Base-by-base conservation (phyloP, 2,797 vertebrate genomes). In the Ara ararauna region DNA sequence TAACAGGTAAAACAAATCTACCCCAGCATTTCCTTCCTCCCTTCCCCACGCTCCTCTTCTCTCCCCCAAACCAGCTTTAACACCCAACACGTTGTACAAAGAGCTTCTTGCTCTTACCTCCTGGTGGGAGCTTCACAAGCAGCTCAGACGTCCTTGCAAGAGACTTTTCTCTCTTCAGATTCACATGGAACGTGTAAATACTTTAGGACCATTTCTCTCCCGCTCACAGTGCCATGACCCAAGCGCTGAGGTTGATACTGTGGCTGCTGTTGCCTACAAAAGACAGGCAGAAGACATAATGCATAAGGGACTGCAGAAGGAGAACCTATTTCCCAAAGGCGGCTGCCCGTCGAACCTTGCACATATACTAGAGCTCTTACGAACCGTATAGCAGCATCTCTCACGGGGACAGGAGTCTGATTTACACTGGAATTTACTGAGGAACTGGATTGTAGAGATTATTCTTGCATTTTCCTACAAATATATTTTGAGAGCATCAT, bases 391-490 rank as follows among this genome's bases (percentile, higher is more conserved):
- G 92, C 89, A 92, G 93, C 94, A 77, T 85, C 85, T 97, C 91
- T 95, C 81, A 94, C 29, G 44, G 91, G 98, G 97, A 98, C 98
- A 98, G 98, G 98, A 96, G 98, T 98, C 98, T 98, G 96, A 97
- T 96, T 97, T 98, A 98, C 98, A 98, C 98, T 98, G 98, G 98
- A 98, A 98, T 95, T 98, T 96, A 97, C 73, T 61, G 82, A 98
- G 93, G 95, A 97, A 97, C 95, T 97, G 97, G 97, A 98, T 97
- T 97, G 97, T 98, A 98, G 97, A 98, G 95, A 97, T 94, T 98
- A 89, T 97, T 97, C 97, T 97, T 97, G 95, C 97, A 95, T 98
- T 98, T 98, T 98, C 97, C 97, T 98, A 98, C 95, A 97, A 97
- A 93, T 98, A 97, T 98, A 98, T 98, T 98, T 98, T 98, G 97